Evolutionary conservation across 2,888 invertebrate species (phyloP), one percentile per base, ranked within the genome.

Genomic region (Drosophila putrida): DNA sequence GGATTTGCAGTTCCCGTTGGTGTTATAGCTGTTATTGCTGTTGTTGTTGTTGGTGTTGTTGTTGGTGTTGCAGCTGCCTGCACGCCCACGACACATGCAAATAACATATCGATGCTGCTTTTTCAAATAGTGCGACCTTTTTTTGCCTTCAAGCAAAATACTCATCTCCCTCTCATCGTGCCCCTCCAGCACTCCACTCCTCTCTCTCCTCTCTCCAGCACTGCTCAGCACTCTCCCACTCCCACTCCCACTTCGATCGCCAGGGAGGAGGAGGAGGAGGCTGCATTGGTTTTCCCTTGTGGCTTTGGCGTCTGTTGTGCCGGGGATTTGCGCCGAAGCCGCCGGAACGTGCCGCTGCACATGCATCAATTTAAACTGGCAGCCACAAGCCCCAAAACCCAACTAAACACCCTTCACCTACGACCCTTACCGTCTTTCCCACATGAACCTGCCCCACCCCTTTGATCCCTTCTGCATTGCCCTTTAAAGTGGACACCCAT

Each of bases 21-120:
- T 31, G 31, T 9, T 31, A 2, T 31, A 6, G 11, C 25, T 13
- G 27, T 49, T 31, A 20, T 28, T 39, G 8, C 25, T 39, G 11
- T n/a, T 36, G 50, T 49, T 49, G 33, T n/a, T 35, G 35, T 35
- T 43, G n/a, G 20, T 47, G 60, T 8, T 47, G 46, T 20, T n/a
- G 36, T 43, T 13, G 43, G 10, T 51, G 25, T 49, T 43, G 57
- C 31, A n/a, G 13, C 41, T 41, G 49, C 49, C 33, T 25, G 28
- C 44, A 11, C 35, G 27, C 51, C 44, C 57, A 46, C 55, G 47
- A 47, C 66, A 62, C 78, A 78, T 74, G 66, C 70, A 78, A 78
- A 78, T 74, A 77, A 77, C 75, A 78, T 78, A 78, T 77, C 75
- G 78, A 77, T 74, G 76, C 67, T 58, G 71, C 70, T 76, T 78